phyloP scores from a whole-genome alignment of 2,113 vertebrate species.

The Erythrocebus patas region DNA sequence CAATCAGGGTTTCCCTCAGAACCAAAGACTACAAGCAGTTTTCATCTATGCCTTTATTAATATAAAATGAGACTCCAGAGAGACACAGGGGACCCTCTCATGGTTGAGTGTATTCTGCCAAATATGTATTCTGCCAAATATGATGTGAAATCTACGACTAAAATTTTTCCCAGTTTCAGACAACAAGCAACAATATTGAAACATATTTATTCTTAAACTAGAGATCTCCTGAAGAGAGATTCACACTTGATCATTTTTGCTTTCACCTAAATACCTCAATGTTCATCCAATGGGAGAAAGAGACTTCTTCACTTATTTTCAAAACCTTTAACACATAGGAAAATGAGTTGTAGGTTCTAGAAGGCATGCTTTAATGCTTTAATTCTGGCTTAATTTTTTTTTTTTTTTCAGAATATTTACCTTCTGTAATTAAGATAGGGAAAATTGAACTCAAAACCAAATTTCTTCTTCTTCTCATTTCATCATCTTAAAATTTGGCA shows the following conservation, averaged over 20 bases:
- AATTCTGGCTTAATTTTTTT: neutral
- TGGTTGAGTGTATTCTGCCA: neutral
- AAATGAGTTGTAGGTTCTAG: neutral
- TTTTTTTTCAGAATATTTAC: neutral
- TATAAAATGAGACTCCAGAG: neutral
- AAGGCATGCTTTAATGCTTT: neutral
- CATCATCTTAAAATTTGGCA: neutral
- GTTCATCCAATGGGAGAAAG: neutral
- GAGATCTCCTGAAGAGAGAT: neutral
- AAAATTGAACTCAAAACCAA: neutral
- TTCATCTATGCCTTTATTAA: neutral
- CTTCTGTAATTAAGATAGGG: neutral
- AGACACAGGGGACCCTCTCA: neutral
- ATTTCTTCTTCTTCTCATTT: neutral
- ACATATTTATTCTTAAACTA: neutral
- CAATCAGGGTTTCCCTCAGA: neutral
- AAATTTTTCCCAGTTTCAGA: neutral
- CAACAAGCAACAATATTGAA: neutral
- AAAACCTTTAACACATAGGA: neutral
- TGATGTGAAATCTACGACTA: neutral
- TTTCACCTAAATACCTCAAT: slow-evolving; percentile 2
- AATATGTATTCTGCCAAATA: neutral
- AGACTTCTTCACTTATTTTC: neutral
- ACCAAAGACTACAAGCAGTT: neutral
- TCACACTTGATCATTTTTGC: neutral